phyloP scores from a whole-genome alignment of 2,113 vertebrate genomes.

The Chrysochloris asiatica region DNA sequence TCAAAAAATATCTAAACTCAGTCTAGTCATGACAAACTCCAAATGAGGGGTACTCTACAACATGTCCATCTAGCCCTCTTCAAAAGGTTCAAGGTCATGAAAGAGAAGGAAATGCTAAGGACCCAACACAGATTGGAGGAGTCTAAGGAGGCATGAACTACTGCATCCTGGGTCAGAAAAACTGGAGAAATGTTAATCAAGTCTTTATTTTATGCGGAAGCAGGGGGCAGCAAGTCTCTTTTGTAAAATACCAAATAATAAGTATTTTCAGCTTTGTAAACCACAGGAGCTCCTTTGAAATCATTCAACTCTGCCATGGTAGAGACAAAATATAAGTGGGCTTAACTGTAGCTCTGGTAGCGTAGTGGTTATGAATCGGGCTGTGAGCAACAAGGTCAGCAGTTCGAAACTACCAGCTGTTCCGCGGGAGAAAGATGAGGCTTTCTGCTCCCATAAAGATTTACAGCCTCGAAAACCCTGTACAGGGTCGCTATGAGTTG shows the following conservation, averaged over 20 bases:
- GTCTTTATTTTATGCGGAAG: not conserved
- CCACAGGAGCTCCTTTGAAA: not conserved
- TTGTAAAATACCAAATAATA: not conserved
- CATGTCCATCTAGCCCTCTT: accelerated
- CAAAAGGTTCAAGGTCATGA: not conserved
- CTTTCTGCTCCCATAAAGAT: too few species aligned
- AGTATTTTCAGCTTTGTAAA: not conserved
- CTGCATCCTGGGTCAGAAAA: not conserved
- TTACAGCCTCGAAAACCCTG: too few species aligned
- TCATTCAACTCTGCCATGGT: not conserved
- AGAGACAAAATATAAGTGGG: not conserved
- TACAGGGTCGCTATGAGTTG: too few species aligned
- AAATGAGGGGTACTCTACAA: accelerated
- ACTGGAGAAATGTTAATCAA: not conserved
- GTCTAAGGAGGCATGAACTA: not conserved
- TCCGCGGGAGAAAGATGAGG: too few species aligned
- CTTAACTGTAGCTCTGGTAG: too few species aligned
- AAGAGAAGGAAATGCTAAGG: not conserved
- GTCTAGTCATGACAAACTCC: not conserved
- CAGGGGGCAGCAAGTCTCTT: not conserved
- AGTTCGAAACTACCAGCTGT: too few species aligned
- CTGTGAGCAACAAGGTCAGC: too few species aligned
- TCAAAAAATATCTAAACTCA: not conserved
- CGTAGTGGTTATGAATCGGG: too few species aligned
- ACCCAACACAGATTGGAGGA: not conserved